These are phyloP conservation scores for Teleogryllus occipitalis DNA, from an alignment of 1,140 invertebrate species.

Conservation along the genomic window DNA sequence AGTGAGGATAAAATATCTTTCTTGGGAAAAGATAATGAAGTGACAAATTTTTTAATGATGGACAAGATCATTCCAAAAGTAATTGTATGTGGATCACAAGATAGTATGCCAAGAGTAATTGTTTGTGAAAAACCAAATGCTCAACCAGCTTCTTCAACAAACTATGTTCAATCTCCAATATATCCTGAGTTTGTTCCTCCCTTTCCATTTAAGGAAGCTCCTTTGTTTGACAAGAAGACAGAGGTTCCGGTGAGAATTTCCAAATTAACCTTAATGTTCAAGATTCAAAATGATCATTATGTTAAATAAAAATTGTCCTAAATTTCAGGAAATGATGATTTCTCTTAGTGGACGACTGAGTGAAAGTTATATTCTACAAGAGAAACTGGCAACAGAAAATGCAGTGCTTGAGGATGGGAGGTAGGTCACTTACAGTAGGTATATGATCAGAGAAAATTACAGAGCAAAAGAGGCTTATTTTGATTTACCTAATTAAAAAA, in stretches of 20 bases:
- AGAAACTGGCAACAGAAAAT: background rate
- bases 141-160: no score
- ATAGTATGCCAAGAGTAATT: conserved; percentile 35
- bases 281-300: no score
- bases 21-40: background rate
- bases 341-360: background rate
- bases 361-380: background rate
- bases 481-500: no score
- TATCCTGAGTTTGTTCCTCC: conserved; percentile 14
- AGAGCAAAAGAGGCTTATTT: no score
- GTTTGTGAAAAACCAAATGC: conserved; percentile 33
- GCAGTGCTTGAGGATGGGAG: background rate
- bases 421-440: background rate
- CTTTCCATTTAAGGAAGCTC: background rate
- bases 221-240: background rate
- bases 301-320: background rate
- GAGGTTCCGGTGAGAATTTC: background rate
- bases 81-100: background rate
- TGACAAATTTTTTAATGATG: background rate
- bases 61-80: conserved; percentile 3
- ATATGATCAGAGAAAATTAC: no score
- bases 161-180: conserved; percentile 31
- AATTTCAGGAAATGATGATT: background rate
- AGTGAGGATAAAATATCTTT: background rate
- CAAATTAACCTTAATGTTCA: background rate